phyloP scores from a whole-genome alignment of 2,113 vertebrate genomes.

The Oncorhynchus masou region DNA sequence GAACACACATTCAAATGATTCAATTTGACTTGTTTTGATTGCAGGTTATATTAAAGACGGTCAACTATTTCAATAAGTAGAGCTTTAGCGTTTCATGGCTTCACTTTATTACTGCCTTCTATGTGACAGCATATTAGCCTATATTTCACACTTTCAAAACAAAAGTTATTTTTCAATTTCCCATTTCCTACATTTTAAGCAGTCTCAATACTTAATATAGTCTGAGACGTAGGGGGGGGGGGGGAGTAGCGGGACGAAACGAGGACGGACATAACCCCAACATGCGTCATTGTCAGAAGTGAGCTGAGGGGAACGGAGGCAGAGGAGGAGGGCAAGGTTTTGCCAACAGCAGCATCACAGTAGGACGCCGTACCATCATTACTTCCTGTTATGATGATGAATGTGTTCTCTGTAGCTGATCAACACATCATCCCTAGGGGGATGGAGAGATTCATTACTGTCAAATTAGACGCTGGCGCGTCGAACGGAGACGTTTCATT shows the following conservation, averaged over 20 bases:
- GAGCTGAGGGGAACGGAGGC: slow-evolving; percentile 6
- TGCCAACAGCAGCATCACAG: slow-evolving; percentile 39
- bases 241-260: background rate
- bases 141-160: background rate
- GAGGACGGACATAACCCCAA: slow-evolving; percentile 12
- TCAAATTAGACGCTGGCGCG: slow-evolving; percentile 50
- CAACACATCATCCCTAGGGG: slow-evolving; percentile 44
- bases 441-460: slow-evolving; percentile 56
- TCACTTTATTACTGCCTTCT: no score
- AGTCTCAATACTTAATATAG: background rate
- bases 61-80: no score
- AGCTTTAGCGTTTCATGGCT: background rate
- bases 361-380: slow-evolving; percentile 23
- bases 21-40: no score
- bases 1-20: no score
- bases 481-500: slow-evolving; percentile 22
- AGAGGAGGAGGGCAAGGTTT: slow-evolving; percentile 8
- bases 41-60: no score
- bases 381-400: slow-evolving; percentile 51
- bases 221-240: background rate
- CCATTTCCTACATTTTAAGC: background rate
- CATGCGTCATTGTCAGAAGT: slow-evolving; percentile 25
- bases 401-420: slow-evolving; percentile 40
- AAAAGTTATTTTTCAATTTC: background rate
- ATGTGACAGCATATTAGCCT: no score